Evolutionary conservation across 2,888 invertebrate species (phyloP).

Genomic region (Chymomyza caudatula): DNA sequence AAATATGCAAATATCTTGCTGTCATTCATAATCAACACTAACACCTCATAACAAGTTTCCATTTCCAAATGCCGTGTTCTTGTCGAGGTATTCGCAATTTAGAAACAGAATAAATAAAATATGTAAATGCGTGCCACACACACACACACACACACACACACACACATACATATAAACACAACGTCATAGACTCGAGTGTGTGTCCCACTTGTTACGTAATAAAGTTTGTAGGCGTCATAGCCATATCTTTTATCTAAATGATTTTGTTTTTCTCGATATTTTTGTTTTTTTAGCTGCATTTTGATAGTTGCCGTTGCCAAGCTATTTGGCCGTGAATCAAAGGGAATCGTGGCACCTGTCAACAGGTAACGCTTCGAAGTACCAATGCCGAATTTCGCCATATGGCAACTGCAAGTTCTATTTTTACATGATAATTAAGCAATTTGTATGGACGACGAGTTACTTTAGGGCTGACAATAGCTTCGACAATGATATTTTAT

Average conservation of each 20-base stretch:
- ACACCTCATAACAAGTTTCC: slow-evolving; percentile 42
- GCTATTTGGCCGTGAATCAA: slow-evolving; percentile 14
- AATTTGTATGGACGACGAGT: slow-evolving; percentile 41
- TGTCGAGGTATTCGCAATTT: slow-evolving; percentile 49
- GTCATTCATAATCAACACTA: slow-evolving; percentile 9
- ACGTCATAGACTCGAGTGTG: neutral
- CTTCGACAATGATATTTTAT: slow-evolving; percentile 27
- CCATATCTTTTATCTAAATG: slow-evolving; percentile 41
- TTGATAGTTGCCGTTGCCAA: slow-evolving; percentile 28
- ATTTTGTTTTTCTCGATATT: slow-evolving; percentile 34
- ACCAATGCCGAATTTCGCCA: slow-evolving; percentile 36
- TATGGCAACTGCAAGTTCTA: slow-evolving; percentile 32
- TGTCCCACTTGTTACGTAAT: slow-evolving; percentile 37
- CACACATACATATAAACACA: neutral
- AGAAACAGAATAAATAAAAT: slow-evolving; percentile 59
- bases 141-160: slow-evolving; percentile 19
- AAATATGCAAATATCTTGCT: slow-evolving; percentile 36
- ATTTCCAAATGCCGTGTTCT: slow-evolving; percentile 17
- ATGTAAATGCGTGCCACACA: slow-evolving; percentile 56
- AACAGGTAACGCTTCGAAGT: slow-evolving; percentile 28
- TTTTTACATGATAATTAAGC: slow-evolving; percentile 44
- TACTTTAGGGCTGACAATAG: neutral
- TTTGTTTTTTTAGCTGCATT: neutral
- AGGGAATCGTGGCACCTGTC: slow-evolving; percentile 55
- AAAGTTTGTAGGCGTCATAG: slow-evolving; percentile 52